Base-by-base conservation (phyloP, 2,113 vertebrate species). In the Mola mola region DNA sequence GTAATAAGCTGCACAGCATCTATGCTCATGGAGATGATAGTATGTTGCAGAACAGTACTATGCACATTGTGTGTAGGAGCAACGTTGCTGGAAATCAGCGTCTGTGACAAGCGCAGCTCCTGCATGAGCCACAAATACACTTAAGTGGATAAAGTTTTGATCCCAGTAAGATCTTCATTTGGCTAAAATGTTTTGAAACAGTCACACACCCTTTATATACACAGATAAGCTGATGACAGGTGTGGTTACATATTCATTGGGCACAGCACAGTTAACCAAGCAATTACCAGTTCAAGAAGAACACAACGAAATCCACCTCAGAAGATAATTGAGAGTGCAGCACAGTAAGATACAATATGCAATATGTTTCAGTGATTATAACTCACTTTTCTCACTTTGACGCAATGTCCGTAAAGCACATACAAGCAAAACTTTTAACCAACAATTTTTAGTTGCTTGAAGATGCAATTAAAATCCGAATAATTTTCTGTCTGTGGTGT, bases 1-100 rank as follows among this genome's bases (percentile, higher is more conserved):
- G 26, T 8, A 19, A n/a, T 40, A 60, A 49, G 37, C 51, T 59
- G 40, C 31, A 31, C 15, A 42, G 3, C 33, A 26, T 61, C 56
- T 44, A 71, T 24, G n/a, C 57, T 9, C 13, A 26, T 46, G 21
- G 44, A 60, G 21, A 65, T 57, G 21, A 43, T 37, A 10, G 25
- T 46, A 46, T 75, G 29, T 56, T 69, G 40, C 49, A 59, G 48
- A 36, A 48, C 8, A 46, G 26, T 53, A 19, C 26, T 40, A 47
- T 4, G 0, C 21, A 52, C 26, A 20, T 40, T 16, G 48, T 16
- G 44, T 63, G 17, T 44, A 37, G 46, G 25, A 16, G 28, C 13
- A 26, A 31, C 12, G 8, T 37, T 59, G 21, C 64, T 57, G 12
- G 24, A 29, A 52, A 17, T 52, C 25, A 10, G 47, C 28, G 20